Evolutionary conservation across 2,797 vertebrate genomes (phyloP), one percentile per base, ranked within the genome.

Genomic region (Gila robusta): DNA sequence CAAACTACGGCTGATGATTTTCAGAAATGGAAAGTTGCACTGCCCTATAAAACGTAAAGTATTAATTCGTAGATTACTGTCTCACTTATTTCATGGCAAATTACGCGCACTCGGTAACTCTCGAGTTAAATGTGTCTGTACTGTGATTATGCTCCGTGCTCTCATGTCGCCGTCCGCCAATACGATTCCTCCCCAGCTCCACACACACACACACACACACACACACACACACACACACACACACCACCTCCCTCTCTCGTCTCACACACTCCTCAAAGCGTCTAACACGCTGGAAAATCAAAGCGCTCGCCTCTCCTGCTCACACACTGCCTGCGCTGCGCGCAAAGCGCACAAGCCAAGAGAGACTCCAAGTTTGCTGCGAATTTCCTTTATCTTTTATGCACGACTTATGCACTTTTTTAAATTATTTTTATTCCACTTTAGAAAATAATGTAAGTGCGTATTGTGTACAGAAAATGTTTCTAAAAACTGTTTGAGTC

Each of bases 231-330:
- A 80, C 78, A 80, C 79, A 69, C 79, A 71, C 69, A 71, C 67
- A 39, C 72, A 52, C 82, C 89, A 90, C 90, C 91, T 91, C 92
- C 92, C 91, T 90, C 88, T 86, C 92, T 69, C 89, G 87, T 91
- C 90, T 90, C 91, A 91, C 91, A 87, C 91, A 91, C 90, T 92
- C 88, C 93, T 92, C 91, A 89, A 92, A 94, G 93, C 91, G 92
- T 93, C 92, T 92, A 92, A 94, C 93, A 94, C 94, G 93, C 92
- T 93, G 94, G 94, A 95, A 96, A 96, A 95, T 95, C 95, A 94
- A 94, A 95, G 95, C 87, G 88, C 91, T 62, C 94, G 89, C 92
- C 87, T 92, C 85, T 89, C 79, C 89, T 85, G 89, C 92, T 93
- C 94, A 93, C 93, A 94, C 92, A 93, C 81, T 85, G 89, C 85